phyloP scores from a whole-genome alignment of 1,140 invertebrate genomes.

The Caenorhabditis inopinata region DNA sequence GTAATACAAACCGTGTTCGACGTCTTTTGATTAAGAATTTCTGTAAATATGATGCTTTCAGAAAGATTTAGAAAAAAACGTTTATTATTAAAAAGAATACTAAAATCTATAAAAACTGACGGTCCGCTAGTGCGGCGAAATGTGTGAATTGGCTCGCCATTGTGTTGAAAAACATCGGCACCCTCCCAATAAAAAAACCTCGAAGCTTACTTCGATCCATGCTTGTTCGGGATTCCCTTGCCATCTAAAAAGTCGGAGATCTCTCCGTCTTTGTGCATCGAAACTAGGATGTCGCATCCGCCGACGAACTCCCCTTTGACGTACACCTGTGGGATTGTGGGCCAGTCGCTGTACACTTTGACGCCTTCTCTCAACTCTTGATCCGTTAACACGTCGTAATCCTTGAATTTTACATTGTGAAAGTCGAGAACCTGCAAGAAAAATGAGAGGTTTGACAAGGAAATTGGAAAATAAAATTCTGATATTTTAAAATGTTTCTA shows the following conservation, averaged over 20 bases:
- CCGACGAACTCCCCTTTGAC: slow-evolving; percentile 65
- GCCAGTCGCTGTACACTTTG: slow-evolving; percentile 64
- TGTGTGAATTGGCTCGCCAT: too few species aligned
- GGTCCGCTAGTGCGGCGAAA: too few species aligned
- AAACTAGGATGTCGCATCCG: slow-evolving; percentile 63
- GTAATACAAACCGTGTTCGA: too few species aligned
- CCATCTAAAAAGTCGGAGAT: slow-evolving; percentile 51
- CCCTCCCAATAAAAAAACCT: too few species aligned
- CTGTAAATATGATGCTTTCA: too few species aligned
- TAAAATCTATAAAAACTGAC: too few species aligned
- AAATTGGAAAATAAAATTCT: neutral
- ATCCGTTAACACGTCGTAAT: slow-evolving; percentile 61
- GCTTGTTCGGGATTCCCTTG: slow-evolving; percentile 47
- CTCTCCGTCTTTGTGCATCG: slow-evolving; percentile 62
- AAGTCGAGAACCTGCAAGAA: neutral
- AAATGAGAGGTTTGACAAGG: neutral
- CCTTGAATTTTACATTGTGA: slow-evolving; percentile 57
- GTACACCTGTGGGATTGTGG: slow-evolving; percentile 55
- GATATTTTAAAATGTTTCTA: too few species aligned
- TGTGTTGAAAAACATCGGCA: too few species aligned
- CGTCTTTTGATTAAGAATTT: too few species aligned
- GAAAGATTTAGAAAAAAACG: too few species aligned
- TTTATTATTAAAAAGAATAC: too few species aligned
- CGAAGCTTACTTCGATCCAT: slow-evolving; percentile 19
- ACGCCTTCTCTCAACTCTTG: slow-evolving; percentile 59